Conservation (phyloP, 2,113 vertebrate genomes). For the Hippopotamus amphibius region DNA sequence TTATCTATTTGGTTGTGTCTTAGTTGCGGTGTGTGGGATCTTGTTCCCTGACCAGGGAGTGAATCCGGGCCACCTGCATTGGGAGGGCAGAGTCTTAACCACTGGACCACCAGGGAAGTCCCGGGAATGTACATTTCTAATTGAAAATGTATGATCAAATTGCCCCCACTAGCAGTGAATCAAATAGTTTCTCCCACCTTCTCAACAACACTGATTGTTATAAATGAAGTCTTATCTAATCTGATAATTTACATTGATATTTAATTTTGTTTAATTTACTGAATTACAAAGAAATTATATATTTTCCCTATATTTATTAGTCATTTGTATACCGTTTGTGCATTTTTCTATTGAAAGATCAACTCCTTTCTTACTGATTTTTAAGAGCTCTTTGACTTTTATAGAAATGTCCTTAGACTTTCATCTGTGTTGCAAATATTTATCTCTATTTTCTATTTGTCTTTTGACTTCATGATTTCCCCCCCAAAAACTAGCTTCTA, state of each 20-base stretch:
- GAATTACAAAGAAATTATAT: not conserved
- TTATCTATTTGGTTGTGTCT: too few species aligned
- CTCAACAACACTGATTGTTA: not conserved
- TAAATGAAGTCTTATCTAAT: constrained; percentile 1
- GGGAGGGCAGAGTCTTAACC: too few species aligned
- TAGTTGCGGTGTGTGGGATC: too few species aligned
- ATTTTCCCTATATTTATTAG: not conserved
- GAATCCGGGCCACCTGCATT: too few species aligned
- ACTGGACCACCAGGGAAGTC: too few species aligned
- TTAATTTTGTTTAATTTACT: constrained; percentile 40
- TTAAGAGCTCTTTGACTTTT: constrained; percentile 28
- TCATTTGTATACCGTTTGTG: not conserved
- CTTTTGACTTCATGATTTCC: not conserved
- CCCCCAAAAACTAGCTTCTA: not conserved
- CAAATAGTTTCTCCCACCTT: not conserved
- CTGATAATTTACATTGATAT: not conserved
- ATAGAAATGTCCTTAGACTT: constrained; percentile 17
- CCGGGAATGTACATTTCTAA: not conserved
- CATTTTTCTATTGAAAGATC: not conserved
- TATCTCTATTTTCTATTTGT: not conserved
- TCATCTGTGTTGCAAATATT: not conserved
- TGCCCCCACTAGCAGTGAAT: not conserved
- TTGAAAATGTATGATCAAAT: constrained; percentile 21
- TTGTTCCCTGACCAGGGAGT: too few species aligned
- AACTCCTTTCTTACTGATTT: not conserved